Evolutionary conservation across 2,888 invertebrate species (phyloP).

Genomic region (Apomyelois bistriatella): DNA sequence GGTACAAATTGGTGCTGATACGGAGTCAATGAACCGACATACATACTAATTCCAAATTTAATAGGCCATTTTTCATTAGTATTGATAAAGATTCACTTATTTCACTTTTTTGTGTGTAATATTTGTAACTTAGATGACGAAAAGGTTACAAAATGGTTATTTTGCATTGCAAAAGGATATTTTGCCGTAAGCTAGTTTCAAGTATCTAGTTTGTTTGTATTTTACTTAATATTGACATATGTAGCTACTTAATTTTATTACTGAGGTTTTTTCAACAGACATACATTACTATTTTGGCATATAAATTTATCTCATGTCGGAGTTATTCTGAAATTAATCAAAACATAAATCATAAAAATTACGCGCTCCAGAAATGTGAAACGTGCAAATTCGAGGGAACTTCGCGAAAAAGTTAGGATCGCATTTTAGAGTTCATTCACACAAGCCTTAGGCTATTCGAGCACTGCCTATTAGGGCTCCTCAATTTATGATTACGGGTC

Average conservation of each 20-base stretch:
- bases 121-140: too few species aligned
- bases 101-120: too few species aligned
- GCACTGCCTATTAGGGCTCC: conserved; percentile 51
- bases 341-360: conserved; percentile 35
- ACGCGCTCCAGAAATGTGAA: conserved; percentile 30
- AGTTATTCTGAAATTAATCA: neutral
- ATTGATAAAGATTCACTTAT: neutral
- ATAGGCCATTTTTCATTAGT: neutral
- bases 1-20: conserved; percentile 46
- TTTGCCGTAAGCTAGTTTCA: too few species aligned
- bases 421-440: conserved; percentile 50
- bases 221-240: too few species aligned
- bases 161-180: too few species aligned
- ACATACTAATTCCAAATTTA: neutral
- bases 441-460: conserved; percentile 44
- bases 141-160: too few species aligned
- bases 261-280: too few species aligned
- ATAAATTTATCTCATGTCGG: too few species aligned
- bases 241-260: too few species aligned
- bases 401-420: conserved; percentile 28
- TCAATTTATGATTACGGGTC: conserved; percentile 57
- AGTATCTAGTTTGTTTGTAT: too few species aligned
- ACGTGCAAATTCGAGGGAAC: conserved; percentile 28
- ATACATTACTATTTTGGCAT: too few species aligned
- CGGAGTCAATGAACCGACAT: conserved; percentile 3